A percentile compares a stretch with the other conserved stretches of the same genome.
These are phyloP conservation scores for Neofelis nebulosa DNA, from an alignment of 2,113 vertebrate species.

Conservation along the genomic window DNA sequence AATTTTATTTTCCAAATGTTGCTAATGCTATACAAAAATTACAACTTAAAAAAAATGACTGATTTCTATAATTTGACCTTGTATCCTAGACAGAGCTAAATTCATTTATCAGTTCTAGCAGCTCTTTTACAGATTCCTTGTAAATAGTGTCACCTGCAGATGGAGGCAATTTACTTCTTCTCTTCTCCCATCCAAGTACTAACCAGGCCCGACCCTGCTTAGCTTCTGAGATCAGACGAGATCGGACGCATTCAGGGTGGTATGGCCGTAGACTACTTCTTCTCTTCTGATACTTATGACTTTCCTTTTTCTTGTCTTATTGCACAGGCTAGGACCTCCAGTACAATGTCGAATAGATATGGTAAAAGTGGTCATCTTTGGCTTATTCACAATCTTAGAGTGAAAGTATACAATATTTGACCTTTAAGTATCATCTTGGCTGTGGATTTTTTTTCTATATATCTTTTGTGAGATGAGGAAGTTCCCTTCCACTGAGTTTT, in stretches of 20 bases:
- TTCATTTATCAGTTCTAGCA: neutral
- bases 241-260: too few relatives aligned
- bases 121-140: neutral
- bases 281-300: neutral
- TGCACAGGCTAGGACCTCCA: neutral
- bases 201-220: too few relatives aligned
- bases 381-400: neutral
- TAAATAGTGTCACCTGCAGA: neutral
- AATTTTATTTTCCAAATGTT: neutral
- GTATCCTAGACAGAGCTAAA: neutral
- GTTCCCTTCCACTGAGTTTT: neutral
- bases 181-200: neutral
- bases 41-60: neutral
- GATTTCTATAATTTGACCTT: neutral
- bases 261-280: neutral
- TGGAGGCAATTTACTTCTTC: neutral
- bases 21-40: neutral
- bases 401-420: neutral
- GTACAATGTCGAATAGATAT: neutral
- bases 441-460: neutral
- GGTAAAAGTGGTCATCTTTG: neutral
- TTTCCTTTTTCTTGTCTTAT: neutral
- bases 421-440: neutral
- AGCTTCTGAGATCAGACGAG: too few relatives aligned
- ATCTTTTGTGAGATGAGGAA: neutral